phyloP scores from a whole-genome alignment of 2,113 vertebrate genomes.

The Oxyura jamaicensis region DNA sequence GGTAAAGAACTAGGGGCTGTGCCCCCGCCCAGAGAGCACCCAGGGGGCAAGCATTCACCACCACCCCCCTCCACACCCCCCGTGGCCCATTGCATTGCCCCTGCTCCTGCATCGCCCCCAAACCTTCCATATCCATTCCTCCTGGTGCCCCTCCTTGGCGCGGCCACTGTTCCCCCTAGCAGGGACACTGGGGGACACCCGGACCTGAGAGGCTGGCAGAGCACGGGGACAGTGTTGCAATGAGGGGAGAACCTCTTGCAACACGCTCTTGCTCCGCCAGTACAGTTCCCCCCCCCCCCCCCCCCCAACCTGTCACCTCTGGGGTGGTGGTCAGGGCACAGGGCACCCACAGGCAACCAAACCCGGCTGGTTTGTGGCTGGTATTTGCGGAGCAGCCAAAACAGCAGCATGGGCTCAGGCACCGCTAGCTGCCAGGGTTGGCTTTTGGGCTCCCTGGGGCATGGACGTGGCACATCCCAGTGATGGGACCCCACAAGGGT shows the following conservation, averaged over 20 bases:
- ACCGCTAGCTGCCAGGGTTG: constrained; percentile 11
- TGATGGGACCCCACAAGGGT: neutral
- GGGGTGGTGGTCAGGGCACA: neutral
- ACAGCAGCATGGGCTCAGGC: neutral
- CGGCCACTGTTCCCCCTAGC: fast-evolving
- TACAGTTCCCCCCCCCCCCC: neutral
- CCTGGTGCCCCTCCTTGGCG: neutral
- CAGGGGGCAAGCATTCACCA: fast-evolving
- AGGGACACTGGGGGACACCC: neutral
- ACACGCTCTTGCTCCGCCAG: neutral
- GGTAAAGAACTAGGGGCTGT: neutral
- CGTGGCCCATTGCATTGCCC: neutral
- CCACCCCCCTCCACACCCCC: too few species aligned
- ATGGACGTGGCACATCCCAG: neutral
- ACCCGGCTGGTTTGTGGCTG: neutral
- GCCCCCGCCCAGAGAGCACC: neutral
- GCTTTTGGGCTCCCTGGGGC: neutral
- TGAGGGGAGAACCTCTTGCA: neutral
- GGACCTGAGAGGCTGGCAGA: neutral
- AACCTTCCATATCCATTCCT: neutral
- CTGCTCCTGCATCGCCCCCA: neutral
- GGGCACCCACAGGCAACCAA: too few species aligned
- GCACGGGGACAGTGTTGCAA: neutral
- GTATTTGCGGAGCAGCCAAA: neutral
- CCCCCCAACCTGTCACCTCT: neutral